Evolutionary conservation across 2,888 invertebrate genomes (phyloP), one percentile per base, ranked within the genome.

Genomic region (Microctonus aethiopoides): DNA sequence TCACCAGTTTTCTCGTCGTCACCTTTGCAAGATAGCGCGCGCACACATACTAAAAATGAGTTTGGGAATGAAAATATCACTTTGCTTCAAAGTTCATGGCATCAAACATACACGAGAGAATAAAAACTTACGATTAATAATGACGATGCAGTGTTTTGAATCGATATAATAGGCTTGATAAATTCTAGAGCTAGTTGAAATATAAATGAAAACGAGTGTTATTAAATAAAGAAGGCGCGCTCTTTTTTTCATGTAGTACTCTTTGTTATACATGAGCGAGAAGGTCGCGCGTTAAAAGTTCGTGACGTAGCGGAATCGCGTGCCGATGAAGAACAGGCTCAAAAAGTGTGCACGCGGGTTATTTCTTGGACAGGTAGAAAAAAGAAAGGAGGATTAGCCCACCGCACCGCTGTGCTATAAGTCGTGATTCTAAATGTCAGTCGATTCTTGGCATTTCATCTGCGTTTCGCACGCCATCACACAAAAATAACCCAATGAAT

Each of bases 261-360:
- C 4, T n/a, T 7, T 46, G 46, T 46, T 46, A 16, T 20, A 20
- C 9, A n/a, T n/a, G 9, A n/a, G 32, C 1, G 16, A 61, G 61
- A 62, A 62, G 39, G 56, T 54, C 60, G 51, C 63, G 56, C 39
- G 52, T n/a, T 22, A 64, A 74, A 77, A 72, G 80, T 78, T 81
- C 80, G 80, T 79, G 80, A 79, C 78, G 74, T 74, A 74, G 75
- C 71, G 74, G 75, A 79, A 80, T 81, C 79, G 81, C 76, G 76
- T 77, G 77, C 74, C 60, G 70, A 71, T 63, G 26, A 62, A 67
- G 68, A 65, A 66, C 39, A 13, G 34, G 32, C 32, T 26, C 11
- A 67, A 64, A 67, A 60, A 56, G 13, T 70, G 63, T 51, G 62
- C 65, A 66, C 71, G 70, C 70, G 73, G 61, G 71, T 69, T 54